Evolutionary conservation across 2,797 vertebrate genomes (phyloP), one percentile per base, ranked within the genome.

Genomic region (Eidolon dupreanum): DNA sequence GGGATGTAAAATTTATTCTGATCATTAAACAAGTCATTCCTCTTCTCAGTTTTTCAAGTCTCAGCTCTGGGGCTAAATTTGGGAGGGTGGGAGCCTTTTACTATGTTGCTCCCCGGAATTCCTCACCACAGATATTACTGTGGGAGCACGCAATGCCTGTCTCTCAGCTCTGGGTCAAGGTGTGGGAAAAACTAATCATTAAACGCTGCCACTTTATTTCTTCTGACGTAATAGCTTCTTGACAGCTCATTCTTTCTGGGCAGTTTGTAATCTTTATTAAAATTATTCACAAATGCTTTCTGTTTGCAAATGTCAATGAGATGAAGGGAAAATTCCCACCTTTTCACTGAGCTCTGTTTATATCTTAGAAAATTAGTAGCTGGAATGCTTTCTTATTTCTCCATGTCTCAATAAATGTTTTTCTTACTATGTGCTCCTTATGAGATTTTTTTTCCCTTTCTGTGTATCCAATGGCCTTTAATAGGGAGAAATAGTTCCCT

Each of bases 221-320:
- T 41, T 88, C 65, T 81, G 46, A 7, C 24, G n/a, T 84, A 12
- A n/a, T 9, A 43, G 49, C 19, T 36, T 95, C 41, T 71, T 49
- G 51, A 66, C n/a, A 51, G 31, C 26, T 6, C 33, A 36, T 75
- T 82, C 36, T 68, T 88, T 88, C 38, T 55, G 51, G 55, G 82
- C 46, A 77, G 10, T 28, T 65, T 77, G 17, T 57, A 79, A 77
- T 41, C 31, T 77, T 36, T 61, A 6, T 11, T 5, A 9, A 79
- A 61, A 66, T 68, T 70, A 71, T 51, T 22, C 15, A 59, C 77
- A 84, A 87, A 75, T 65, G 6, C 19, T 66, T 96, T 90, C 73
- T 75, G 24, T 70, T 71, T 75, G 24, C 1, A 53, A 31, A 68
- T 57, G 68, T 95, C 6, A 5, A 0, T 24, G 41, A 88, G 46